Evolutionary conservation across 1,140 invertebrate species (phyloP).

Genomic region (Drosophila miranda): DNA sequence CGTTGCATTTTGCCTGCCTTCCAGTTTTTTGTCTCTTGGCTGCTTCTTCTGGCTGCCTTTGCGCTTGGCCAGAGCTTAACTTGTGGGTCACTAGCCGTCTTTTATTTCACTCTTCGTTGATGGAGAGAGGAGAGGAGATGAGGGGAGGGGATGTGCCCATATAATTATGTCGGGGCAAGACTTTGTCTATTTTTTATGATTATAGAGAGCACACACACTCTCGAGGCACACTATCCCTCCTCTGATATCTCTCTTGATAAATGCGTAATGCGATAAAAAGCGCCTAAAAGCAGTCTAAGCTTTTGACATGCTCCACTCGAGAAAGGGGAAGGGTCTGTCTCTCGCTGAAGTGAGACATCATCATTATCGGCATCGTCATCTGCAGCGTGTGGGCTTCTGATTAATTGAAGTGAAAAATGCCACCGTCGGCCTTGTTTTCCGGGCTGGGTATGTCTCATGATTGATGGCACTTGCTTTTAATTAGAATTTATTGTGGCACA

Average conservation of each 20-base stretch:
- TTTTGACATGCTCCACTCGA: constrained; percentile 42
- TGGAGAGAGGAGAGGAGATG: constrained; percentile 6
- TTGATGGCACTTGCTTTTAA: constrained; percentile 47
- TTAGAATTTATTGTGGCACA: constrained; percentile 68
- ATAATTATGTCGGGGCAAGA: constrained; percentile 50
- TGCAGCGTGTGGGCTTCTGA: constrained; percentile 27
- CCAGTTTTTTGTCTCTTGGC: constrained; percentile 4
- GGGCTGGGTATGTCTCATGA: no score
- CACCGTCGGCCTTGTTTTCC: constrained; percentile 17
- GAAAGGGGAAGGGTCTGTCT: not conserved
- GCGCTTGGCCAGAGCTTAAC: constrained; percentile 24
- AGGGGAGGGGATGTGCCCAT: constrained; percentile 4
- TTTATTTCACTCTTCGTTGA: constrained; percentile 31
- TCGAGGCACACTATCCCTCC: constrained; percentile 7
- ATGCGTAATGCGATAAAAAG: constrained; percentile 60
- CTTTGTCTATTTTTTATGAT: constrained; percentile 44
- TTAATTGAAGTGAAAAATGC: constrained; percentile 72
- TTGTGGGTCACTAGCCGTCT: constrained; percentile 55
- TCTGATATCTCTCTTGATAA: constrained; percentile 20
- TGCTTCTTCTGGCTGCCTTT: not conserved
- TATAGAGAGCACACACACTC: constrained; percentile 23
- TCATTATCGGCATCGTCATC: constrained; percentile 25
- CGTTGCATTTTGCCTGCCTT: constrained; percentile 50
- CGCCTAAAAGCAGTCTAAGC: constrained; percentile 57
- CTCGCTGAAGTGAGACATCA: constrained; percentile 45